A percentile compares a stretch with the other conserved stretches of the same genome.
phyloP scores from a whole-genome alignment of 2,888 invertebrate species.

The Keiferia lycopersicella region DNA sequence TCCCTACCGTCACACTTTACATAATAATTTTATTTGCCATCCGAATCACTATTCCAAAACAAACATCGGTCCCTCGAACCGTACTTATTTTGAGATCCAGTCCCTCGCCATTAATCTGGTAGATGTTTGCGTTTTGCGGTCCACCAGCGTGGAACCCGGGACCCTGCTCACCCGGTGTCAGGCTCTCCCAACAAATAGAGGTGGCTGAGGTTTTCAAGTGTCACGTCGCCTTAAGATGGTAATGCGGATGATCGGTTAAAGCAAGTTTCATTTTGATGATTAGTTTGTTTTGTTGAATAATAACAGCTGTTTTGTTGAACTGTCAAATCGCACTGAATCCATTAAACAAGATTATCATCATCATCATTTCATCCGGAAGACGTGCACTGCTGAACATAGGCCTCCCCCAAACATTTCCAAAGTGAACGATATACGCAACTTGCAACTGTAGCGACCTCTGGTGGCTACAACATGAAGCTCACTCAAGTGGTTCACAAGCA shows the following conservation, averaged over 20 bases:
- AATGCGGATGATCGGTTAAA: not conserved
- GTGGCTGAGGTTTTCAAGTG: not conserved
- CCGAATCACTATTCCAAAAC: not conserved
- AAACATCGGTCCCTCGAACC: not conserved
- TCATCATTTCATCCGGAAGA: no score
- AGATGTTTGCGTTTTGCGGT: constrained; percentile 17
- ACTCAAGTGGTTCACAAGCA: no score
- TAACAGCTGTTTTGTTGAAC: no score
- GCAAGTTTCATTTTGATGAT: no score
- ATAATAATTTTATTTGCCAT: constrained; percentile 1
- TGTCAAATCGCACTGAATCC: no score
- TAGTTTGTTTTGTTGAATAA: no score
- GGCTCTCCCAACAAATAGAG: constrained; percentile 20
- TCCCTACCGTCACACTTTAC: not conserved
- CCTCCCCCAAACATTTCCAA: no score
- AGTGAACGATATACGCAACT: no score
- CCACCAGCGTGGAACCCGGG: constrained; percentile 4
- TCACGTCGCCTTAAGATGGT: not conserved
- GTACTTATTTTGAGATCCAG: constrained; percentile 8
- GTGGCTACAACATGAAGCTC: no score
- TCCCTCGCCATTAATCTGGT: constrained; percentile 14
- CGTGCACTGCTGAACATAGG: no score
- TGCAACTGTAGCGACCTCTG: no score
- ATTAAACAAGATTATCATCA: no score
- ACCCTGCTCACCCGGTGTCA: constrained; percentile 25